Evolutionary conservation across 2,888 invertebrate species (phyloP), one percentile per base, ranked within the genome.

Genomic region (Metallyticus violacea): DNA sequence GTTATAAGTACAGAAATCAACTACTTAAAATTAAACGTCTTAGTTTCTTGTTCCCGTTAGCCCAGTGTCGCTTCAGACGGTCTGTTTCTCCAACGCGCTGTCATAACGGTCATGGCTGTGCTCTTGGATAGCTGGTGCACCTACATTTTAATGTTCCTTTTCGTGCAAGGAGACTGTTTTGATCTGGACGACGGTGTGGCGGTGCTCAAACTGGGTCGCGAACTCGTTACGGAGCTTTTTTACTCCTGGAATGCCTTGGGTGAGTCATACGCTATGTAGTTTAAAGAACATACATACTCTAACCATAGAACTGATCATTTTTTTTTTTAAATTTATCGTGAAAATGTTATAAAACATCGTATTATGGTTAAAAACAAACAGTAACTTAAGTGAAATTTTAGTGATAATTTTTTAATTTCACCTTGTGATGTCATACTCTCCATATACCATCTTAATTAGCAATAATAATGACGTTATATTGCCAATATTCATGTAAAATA

Each of bases 181-280:
- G 78, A 82, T 4, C 15, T 79, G 86, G 86, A 29, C 7, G 30
- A 28, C 22, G 40, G 29, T 26, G 6, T 83, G n/a, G 25, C 40
- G 26, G 6, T 79, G 1, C 15, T 82, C 7, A 82, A 78, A 28
- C 1, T 40, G 82, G 89, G 90, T 0, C 89, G 90, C 88, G 89
- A 91, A 2, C 81, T 89, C 77, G 87, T 90, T 9, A 30, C 28
- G 25, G 78, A 79, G 79, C 22, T 84, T 40, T 6, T 40, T 7
- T 26, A 7, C 22, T 27, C 79, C 6, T 85, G 85, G 85, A 27
- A 77, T 22, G 29, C 76, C 7, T 7, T 86, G 87, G 5, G 89
- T 89, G 1, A 86, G 84, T 62, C n/a, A n/a, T n/a, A n/a, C n/a
- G n/a, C n/a, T n/a, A n/a, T n/a, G n/a, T n/a, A n/a, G n/a, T n/a